phyloP scores from a whole-genome alignment of 2,797 vertebrate species.

The Simalia tracyae region DNA sequence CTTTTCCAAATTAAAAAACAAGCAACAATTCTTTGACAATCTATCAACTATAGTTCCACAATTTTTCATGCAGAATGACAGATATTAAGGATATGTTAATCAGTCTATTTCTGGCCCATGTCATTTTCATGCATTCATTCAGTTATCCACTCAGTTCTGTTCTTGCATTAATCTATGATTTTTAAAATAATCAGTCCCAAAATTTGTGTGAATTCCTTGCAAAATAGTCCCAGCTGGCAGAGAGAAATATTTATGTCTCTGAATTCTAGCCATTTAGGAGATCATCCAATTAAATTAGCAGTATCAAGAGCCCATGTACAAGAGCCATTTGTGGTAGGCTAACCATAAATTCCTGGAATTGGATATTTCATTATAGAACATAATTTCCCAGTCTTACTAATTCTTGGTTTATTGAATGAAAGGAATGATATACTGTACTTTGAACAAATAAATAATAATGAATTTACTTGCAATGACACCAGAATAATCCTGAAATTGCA shows the following conservation, averaged over 20 bases:
- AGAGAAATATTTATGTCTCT: not conserved
- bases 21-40: not conserved
- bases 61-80: not conserved
- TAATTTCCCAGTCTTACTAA: not conserved
- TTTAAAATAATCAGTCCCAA: not conserved
- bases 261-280: not conserved
- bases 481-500: not conserved
- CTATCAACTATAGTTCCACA: not conserved
- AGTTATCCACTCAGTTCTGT: too few species aligned
- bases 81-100: not conserved
- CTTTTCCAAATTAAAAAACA: not conserved
- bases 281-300: not conserved
- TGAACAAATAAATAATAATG: not conserved
- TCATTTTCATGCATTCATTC: not conserved
- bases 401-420: constrained; percentile 15
- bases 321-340: not conserved
- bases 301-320: not conserved
- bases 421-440: not conserved
- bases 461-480: not conserved
- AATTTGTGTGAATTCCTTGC: not conserved
- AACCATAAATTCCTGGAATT: not conserved
- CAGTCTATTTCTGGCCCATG: not conserved
- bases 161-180: not conserved
- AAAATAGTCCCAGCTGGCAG: not conserved
- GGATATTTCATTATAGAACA: not conserved